Percentiles rank a stretch among this genome's conserved stretches.
Conservation (phyloP, 1,140 invertebrate genomes). For the Leptopilina clavipes region DNA sequence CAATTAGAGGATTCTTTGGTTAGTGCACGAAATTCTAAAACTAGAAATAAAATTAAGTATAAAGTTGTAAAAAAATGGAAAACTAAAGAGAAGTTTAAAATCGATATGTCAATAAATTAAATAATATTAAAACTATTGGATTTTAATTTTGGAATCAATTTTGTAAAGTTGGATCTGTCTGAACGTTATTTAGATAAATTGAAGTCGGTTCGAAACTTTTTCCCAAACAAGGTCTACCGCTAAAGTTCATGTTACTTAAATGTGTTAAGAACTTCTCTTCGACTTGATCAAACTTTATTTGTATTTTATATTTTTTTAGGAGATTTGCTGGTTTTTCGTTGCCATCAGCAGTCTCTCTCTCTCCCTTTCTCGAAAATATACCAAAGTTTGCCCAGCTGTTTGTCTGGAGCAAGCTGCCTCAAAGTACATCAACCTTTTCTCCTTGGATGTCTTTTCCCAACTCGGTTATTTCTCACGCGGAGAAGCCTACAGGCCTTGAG, state of each 20-base stretch:
- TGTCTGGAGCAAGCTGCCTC: slow-evolving; percentile 49
- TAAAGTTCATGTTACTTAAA: slow-evolving; percentile 1
- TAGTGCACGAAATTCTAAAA: no score
- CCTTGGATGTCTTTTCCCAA: slow-evolving; percentile 17
- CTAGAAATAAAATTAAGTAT: no score
- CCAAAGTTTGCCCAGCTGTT: slow-evolving; percentile 53
- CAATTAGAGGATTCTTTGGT: no score
- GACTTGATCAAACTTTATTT: background rate
- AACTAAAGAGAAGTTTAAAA: no score
- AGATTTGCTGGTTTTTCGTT: background rate
- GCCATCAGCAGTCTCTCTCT: slow-evolving; percentile 1
- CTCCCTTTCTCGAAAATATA: slow-evolving; percentile 54
- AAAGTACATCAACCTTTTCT: slow-evolving; percentile 49
- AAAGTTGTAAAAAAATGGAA: no score
- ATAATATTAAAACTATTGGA: no score
- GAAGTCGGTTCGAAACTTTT: background rate
- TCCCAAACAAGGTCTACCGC: background rate
- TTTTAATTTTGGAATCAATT: no score
- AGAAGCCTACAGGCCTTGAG: slow-evolving; percentile 39
- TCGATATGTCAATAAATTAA: no score
- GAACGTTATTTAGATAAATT: background rate
- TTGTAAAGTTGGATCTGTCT: background rate
- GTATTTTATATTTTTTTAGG: slow-evolving; percentile 2
- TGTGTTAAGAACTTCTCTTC: background rate
- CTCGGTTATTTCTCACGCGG: slow-evolving; percentile 40